These are phyloP conservation scores for Botia kubotai DNA, from an alignment of 2,797 vertebrate genomes.

Conservation along the genomic window DNA sequence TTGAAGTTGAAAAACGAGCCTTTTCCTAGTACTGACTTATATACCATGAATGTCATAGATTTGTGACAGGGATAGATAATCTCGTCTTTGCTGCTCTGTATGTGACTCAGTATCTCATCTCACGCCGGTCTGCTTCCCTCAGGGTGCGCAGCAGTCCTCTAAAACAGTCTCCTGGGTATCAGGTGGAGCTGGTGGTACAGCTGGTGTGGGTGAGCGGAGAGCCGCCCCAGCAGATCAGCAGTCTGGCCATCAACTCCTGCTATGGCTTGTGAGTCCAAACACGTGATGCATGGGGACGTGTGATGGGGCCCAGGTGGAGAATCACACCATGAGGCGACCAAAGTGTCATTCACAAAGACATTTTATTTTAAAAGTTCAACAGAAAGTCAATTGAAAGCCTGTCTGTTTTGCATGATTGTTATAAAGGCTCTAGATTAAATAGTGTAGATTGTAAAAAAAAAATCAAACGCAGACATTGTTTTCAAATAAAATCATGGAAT, in stretches of 20 bases:
- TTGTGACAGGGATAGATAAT: neutral
- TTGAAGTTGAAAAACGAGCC: too few relatives aligned
- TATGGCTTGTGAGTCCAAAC: slow-evolving; percentile 86
- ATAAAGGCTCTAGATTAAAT: neutral
- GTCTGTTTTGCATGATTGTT: neutral
- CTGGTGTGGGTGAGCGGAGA: slow-evolving; percentile 97
- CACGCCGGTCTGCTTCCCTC: slow-evolving; percentile 37
- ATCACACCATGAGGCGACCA: neutral
- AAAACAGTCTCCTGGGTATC: slow-evolving; percentile 96
- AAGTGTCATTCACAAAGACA: neutral
- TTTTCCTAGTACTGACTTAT: too few relatives aligned
- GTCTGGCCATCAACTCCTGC: slow-evolving; percentile 92
- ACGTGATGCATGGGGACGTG: neutral
- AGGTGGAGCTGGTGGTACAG: slow-evolving; percentile 95
- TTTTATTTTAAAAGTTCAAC: neutral
- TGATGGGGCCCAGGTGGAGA: neutral
- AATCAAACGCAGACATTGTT: neutral
- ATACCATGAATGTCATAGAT: neutral
- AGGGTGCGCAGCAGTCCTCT: slow-evolving; percentile 95
- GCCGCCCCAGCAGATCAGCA: slow-evolving; percentile 96
- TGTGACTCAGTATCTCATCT: neutral
- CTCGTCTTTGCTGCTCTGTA: neutral
- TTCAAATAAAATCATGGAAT: neutral
- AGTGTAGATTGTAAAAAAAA: neutral
- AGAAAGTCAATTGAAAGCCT: slow-evolving; percentile 3